phyloP scores from a whole-genome alignment of 2,888 invertebrate genomes.

The Drosophila quinaria region DNA sequence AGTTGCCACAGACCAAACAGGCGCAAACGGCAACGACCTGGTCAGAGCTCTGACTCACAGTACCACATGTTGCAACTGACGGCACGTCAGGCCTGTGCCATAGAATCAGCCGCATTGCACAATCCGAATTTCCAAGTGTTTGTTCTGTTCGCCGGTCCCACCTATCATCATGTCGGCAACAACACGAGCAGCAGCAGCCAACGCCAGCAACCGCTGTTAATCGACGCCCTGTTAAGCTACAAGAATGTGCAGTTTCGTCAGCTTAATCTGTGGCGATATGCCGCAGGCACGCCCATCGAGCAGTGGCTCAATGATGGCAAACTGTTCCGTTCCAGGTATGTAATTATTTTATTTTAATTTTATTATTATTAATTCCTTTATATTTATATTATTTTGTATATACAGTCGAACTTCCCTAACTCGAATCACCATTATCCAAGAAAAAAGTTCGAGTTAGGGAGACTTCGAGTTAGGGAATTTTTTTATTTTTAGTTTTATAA shows the following conservation, averaged over 20 bases:
- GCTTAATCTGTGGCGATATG: slow-evolving; percentile 83
- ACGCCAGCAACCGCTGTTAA: slow-evolving; percentile 52
- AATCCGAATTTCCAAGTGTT: slow-evolving; percentile 83
- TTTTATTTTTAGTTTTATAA: too few species aligned
- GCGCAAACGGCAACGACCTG: slow-evolving; percentile 36
- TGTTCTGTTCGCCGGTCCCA: slow-evolving; percentile 83
- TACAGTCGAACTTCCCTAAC: too few species aligned
- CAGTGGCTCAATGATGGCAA: slow-evolving; percentile 81
- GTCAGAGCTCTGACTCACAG: slow-evolving; percentile 20
- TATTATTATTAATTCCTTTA: not conserved
- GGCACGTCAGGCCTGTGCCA: slow-evolving; percentile 83
- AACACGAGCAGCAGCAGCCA: slow-evolving; percentile 18
- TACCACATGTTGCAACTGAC: slow-evolving; percentile 69
- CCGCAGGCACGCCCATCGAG: slow-evolving; percentile 81
- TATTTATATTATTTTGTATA: too few species aligned
- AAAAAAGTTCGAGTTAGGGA: too few species aligned
- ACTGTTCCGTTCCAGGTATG: slow-evolving; percentile 79
- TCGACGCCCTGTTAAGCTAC: slow-evolving; percentile 80
- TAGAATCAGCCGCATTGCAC: slow-evolving; percentile 83
- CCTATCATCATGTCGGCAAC: slow-evolving; percentile 60
- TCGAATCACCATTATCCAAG: too few species aligned
- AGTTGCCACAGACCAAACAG: slow-evolving; percentile 70
- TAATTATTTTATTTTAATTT: not conserved
- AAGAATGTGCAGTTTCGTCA: slow-evolving; percentile 82
- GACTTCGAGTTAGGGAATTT: too few species aligned